These are phyloP conservation scores for Pseudachorutes palmiensis DNA, from an alignment of 1,140 invertebrate species.

Conservation along the genomic window DNA sequence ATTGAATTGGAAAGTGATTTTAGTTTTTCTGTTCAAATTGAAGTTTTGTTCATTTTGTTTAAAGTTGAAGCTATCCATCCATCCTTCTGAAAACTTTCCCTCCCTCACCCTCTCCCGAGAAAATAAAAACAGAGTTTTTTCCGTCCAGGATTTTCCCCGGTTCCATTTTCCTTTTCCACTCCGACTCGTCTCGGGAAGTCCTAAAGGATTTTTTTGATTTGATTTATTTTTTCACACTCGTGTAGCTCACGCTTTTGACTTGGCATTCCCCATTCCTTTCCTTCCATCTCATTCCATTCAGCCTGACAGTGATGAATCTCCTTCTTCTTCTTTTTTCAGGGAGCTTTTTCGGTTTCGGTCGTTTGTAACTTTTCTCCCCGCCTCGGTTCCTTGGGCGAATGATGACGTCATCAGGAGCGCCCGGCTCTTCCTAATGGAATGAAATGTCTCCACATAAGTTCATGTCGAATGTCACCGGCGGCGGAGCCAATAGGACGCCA, in stretches of 20 bases:
- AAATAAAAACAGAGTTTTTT: constrained; percentile 3
- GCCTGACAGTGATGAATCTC: constrained; percentile 11
- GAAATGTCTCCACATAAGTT: constrained; percentile 7
- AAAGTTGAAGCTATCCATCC: too few relatives aligned
- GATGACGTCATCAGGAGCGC: constrained; percentile 6
- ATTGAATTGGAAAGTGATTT: too few relatives aligned
- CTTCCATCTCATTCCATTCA: constrained; percentile 16
- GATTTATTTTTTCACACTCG: constrained; percentile 30
- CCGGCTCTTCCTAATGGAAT: neutral
- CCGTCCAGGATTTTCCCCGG: neutral
- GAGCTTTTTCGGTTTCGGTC: constrained; percentile 6
- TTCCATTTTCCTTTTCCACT: neutral
- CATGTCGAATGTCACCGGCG: constrained; percentile 7
- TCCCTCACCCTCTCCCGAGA: constrained; percentile 13
- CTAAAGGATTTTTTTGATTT: constrained; percentile 26
- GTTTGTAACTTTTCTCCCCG: constrained; percentile 11
- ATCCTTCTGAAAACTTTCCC: constrained; percentile 25
- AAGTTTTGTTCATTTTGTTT: too few relatives aligned
- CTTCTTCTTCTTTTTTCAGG: constrained; percentile 7
- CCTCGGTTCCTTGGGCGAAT: constrained; percentile 1
- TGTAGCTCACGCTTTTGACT: constrained; percentile 21
- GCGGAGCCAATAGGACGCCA: neutral
- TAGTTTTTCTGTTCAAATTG: too few relatives aligned
- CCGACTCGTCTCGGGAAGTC: too few relatives aligned
- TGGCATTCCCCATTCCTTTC: constrained; percentile 21